Evolutionary conservation across 2,113 vertebrate genomes (phyloP).

Genomic region (Nothobranchius furzeri): DNA sequence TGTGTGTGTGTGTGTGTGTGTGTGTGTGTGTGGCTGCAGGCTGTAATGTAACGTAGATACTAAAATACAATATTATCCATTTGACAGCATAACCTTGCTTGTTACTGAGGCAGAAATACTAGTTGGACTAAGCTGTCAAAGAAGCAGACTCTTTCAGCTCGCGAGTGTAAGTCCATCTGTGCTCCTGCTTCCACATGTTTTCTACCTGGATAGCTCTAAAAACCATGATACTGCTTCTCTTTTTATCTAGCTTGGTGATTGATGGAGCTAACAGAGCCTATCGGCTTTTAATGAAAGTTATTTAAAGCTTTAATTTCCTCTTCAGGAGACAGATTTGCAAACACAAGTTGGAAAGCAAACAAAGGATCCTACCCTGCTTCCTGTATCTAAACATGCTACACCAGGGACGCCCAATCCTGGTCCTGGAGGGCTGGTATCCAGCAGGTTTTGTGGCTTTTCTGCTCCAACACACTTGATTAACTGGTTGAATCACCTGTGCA

Average conservation of each 20-base stretch:
- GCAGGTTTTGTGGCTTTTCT: too few relatives aligned
- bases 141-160: conserved; percentile 2
- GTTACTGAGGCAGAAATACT: conserved; percentile 18
- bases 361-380: conserved; percentile 13
- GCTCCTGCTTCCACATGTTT: background rate
- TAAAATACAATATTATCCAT: conserved; percentile 24
- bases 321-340: conserved; percentile 22
- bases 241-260: conserved; percentile 26
- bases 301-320: conserved; percentile 49
- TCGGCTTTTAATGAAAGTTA: conserved; percentile 53
- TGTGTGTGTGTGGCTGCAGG: background rate
- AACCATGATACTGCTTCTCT: background rate
- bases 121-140: conserved; percentile 14
- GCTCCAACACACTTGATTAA: too few relatives aligned
- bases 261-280: conserved; percentile 36
- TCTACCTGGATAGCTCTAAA: background rate
- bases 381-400: too few relatives aligned
- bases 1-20: conserved; percentile 12
- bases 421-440: too few relatives aligned
- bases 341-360: conserved; percentile 32
- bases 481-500: too few relatives aligned
- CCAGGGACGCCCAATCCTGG: too few relatives aligned
- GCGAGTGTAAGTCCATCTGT: background rate
- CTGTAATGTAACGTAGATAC: conserved; percentile 3
- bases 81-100: conserved; percentile 20